phyloP scores from a whole-genome alignment of 1,140 invertebrate genomes.

The Cataglyphis hispanica region DNA sequence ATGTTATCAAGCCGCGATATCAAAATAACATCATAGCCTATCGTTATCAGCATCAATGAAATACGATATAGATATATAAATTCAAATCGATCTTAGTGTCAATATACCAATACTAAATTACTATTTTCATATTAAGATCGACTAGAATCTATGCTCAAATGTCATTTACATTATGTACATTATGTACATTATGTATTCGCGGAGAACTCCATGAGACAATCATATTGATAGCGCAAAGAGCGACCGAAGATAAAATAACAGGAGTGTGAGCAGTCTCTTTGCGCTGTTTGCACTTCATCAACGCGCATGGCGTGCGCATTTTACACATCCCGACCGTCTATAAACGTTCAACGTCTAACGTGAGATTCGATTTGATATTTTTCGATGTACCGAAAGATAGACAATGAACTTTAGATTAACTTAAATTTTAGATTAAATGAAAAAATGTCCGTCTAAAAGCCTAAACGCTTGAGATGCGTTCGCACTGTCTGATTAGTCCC shows the following conservation, averaged over 20 bases:
- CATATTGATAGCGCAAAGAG: conserved; percentile 39
- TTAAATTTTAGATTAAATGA: neutral
- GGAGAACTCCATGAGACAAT: conserved; percentile 19
- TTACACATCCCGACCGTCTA: conserved; percentile 31
- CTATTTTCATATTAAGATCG: neutral
- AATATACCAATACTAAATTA: neutral
- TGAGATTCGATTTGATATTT: neutral
- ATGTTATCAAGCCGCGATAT: neutral
- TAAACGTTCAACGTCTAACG: conserved; percentile 42
- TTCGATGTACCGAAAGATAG: neutral
- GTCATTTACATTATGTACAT: conserved; percentile 36
- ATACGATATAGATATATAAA: conserved; percentile 11
- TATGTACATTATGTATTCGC: neutral
- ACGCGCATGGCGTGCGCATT: conserved; percentile 42
- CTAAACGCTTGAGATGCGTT: conserved; percentile 83
- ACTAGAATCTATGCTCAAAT: conserved; percentile 26
- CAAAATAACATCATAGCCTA: conserved; percentile 28
- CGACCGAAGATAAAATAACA: conserved; percentile 1
- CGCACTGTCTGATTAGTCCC: conserved; percentile 70
- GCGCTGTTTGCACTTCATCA: conserved; percentile 37
- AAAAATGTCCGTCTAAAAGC: conserved; percentile 75
- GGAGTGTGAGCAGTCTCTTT: conserved; percentile 12
- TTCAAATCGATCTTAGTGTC: conserved; percentile 17
- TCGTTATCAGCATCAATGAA: conserved; percentile 6
- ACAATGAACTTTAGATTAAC: neutral